phyloP scores from a whole-genome alignment of 2,113 vertebrate genomes.

The Raja brachyura region DNA sequence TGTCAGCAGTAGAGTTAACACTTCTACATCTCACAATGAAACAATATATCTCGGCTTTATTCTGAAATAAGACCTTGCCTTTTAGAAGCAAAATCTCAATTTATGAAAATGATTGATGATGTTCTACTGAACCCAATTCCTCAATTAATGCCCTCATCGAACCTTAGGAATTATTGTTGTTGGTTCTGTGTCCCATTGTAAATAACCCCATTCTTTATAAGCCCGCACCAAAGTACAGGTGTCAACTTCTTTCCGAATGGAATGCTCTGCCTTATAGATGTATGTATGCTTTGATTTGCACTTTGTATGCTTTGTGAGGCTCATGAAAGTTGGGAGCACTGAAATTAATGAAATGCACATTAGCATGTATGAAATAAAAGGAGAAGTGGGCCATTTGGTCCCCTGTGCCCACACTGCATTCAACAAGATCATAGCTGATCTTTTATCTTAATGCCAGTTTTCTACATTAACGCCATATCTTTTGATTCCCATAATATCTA shows the following conservation, averaged over 20 bases:
- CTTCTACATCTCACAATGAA: background rate
- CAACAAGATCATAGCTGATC: too few species aligned
- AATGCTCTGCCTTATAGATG: background rate
- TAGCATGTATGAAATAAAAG: too few species aligned
- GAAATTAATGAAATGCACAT: background rate
- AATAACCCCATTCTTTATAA: background rate
- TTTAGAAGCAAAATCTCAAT: background rate
- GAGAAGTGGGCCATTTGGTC: too few species aligned
- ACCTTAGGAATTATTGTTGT: background rate
- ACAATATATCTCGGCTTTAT: background rate
- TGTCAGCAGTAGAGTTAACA: background rate
- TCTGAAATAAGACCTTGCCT: background rate
- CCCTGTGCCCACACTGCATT: too few species aligned
- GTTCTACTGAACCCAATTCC: background rate
- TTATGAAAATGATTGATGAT: background rate
- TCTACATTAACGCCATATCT: too few species aligned
- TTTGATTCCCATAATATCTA: too few species aligned
- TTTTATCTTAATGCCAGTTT: too few species aligned
- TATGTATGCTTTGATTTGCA: too few species aligned
- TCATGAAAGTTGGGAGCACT: background rate
- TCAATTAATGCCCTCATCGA: background rate
- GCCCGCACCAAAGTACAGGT: background rate
- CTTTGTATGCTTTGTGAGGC: background rate
- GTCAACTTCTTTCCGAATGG: background rate
- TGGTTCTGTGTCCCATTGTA: background rate